Evolutionary conservation across 2,797 vertebrate species (phyloP).

Genomic region (Cirrhinus mrigala): DNA sequence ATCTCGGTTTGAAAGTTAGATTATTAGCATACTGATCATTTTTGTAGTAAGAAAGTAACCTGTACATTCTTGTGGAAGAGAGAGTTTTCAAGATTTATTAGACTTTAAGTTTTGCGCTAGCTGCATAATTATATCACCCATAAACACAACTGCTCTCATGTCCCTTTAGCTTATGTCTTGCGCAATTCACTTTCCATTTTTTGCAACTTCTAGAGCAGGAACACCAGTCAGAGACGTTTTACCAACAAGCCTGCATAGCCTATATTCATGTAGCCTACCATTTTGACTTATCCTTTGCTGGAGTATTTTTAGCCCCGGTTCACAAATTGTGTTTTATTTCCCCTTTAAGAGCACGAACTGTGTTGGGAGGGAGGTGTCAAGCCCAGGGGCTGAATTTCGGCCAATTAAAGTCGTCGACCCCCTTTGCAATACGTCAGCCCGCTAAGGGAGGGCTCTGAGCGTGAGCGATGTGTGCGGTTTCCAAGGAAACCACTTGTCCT

Average conservation of each 20-base stretch:
- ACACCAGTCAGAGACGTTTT: background rate
- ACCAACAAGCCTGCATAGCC: background rate
- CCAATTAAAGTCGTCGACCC: slow-evolving; percentile 67
- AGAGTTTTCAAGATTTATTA: background rate
- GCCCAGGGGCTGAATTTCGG: slow-evolving; percentile 65
- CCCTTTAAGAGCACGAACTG: slow-evolving; percentile 66
- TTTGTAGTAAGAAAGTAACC: background rate
- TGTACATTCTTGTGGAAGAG: background rate
- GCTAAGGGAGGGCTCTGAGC: slow-evolving; percentile 58
- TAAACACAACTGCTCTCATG: background rate
- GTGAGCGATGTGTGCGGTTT: slow-evolving; percentile 68
- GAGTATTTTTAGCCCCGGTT: slow-evolving; percentile 46
- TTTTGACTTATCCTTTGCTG: slow-evolving; percentile 1
- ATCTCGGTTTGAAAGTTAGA: background rate
- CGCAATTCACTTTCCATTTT: background rate
- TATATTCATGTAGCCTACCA: background rate
- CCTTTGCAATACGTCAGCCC: slow-evolving; percentile 56
- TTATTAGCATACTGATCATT: background rate
- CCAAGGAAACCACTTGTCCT: slow-evolving; percentile 70
- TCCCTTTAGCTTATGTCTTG: slow-evolving; percentile 13
- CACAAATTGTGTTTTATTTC: slow-evolving; percentile 57
- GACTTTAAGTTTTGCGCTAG: background rate
- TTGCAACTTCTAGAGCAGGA: background rate
- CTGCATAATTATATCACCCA: background rate
- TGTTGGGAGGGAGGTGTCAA: slow-evolving; percentile 62